Percentiles rank a stretch among this genome's conserved stretches.
These are phyloP conservation scores for Vidua macroura DNA, from an alignment of 2,113 vertebrate species.

Conservation along the genomic window DNA sequence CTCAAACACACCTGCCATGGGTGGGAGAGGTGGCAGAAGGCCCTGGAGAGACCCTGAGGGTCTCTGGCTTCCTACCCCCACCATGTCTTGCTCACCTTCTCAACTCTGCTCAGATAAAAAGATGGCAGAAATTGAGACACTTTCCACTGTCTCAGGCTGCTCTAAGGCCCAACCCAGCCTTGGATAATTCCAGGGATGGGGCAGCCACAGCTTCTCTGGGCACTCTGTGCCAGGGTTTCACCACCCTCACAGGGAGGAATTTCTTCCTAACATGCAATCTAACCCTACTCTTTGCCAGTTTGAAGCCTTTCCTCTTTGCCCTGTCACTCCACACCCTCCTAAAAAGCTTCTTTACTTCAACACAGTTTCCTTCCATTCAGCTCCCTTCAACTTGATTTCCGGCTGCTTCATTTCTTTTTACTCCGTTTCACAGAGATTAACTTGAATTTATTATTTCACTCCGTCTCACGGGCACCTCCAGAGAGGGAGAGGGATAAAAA, in stretches of 20 bases:
- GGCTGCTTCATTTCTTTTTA: background rate
- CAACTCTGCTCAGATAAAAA: background rate
- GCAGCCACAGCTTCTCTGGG: background rate
- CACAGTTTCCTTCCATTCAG: rapidly evolving
- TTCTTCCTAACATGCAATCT: too few species aligned
- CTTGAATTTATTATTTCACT: background rate
- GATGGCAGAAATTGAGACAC: background rate
- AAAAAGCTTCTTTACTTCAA: background rate
- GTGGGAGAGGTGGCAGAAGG: background rate
- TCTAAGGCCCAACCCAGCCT: background rate
- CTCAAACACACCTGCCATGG: rapidly evolving
- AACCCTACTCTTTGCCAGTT: background rate
- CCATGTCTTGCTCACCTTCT: rapidly evolving
- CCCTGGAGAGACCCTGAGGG: background rate
- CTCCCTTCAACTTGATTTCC: background rate
- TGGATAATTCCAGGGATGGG: background rate
- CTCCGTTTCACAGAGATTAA: background rate
- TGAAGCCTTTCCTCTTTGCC: background rate
- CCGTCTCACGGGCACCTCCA: background rate
- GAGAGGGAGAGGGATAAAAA: background rate
- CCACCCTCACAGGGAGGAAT: background rate
- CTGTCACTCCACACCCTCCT: background rate
- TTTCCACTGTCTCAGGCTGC: background rate
- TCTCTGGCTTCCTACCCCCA: background rate
- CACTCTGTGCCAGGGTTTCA: background rate